Base-by-base conservation (phyloP, 2,797 vertebrate species). In the Valencia hispanica region DNA sequence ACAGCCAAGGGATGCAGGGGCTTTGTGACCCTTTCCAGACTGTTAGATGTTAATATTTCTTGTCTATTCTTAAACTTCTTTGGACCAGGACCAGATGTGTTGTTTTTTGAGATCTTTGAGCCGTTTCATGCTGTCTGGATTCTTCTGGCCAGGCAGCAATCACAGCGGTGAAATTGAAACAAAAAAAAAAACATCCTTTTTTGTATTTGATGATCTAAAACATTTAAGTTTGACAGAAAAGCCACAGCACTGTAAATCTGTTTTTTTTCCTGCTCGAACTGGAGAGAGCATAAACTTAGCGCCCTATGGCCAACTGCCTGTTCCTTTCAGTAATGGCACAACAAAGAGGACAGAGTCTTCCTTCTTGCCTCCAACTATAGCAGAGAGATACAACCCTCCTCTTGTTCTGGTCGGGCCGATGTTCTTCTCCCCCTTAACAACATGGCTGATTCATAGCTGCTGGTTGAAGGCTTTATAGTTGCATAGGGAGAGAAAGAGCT, bases 331-430 rank as follows among this genome's bases (percentile, higher is more conserved):
- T 77, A 30, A 6, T 63, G 48, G 82, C 78, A 75, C 80, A 77
- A 84, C 63, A 43, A 66, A 86, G 80, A 69, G 69, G 53, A 77
- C 71, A 68, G 63, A 20, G 75, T 45, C 70, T 25, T 10, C 69
- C 39, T 69, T 68, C 47, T 88, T 59, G 55, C 78, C 87, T 84
- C 85, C 86, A 47, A 82, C 77, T 30, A 57, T n/a, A 83, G 81
- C 81, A 83, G 39, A 68, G 34, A 83, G 81, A 78, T 5, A 39
- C 61, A 36, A 1, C 22, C 57, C 0, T 17, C 36, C 27, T 17
- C 18, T 22, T 72, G 79, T 63, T 50, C 53, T 61, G 36, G n/a
- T 36, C 5, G 72, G 72, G 78, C 20, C 59, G 47, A 65, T 27
- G 41, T 57, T 63, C 30, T 59, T 63, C 34, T 61, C 27, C 15